Base-by-base conservation (phyloP, 1,140 invertebrate species). In the Phenacoccus solenopsis region DNA sequence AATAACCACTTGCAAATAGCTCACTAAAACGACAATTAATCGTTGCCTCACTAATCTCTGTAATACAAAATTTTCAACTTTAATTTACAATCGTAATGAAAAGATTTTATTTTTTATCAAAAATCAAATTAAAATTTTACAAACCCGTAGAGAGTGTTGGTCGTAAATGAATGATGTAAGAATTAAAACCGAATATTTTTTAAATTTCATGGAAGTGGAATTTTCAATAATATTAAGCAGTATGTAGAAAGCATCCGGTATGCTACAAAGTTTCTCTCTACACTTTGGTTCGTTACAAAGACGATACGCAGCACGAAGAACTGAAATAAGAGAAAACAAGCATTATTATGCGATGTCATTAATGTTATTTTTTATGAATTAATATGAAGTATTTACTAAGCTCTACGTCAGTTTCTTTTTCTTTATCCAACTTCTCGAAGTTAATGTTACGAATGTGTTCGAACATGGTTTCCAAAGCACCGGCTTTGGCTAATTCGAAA, bases 111-210 rank as follows among this genome's bases (percentile, higher is more conserved):
- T 38, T 38, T 10, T 38, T 10, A 38, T 38, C 9, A 10, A 10
- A 9, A 38, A n/a, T 38, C 32, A 38, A 9, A n/a, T 10, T 9
- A 38, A 38, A 38, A 3, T 25, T 64, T 24, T 25, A 64, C 59
- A 24, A 10, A 64, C 59, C 59, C 16, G 22, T 9, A 64, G 25
- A 4, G 59, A 64, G 25, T 64, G 25, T 24, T 64, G 20, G 25
- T 64, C 59, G 20, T 64, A 64, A 13, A 64, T 64, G 16, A 64
- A 64, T 24, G 59, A 64, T 24, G 22, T 25, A 1, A 64, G 16
- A 64, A 64, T 64, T 16, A 64, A 64, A 25, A 64, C 20, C 10
- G 59, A 64, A 27, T 64, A 64, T 27, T 64, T 64, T 16, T 64
- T 64, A 10, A 64, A 64, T 64, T 64, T 64, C 21, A 4, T 27